Base-by-base conservation (phyloP, 1,140 invertebrate genomes). In the Triops cancriformis region DNA sequence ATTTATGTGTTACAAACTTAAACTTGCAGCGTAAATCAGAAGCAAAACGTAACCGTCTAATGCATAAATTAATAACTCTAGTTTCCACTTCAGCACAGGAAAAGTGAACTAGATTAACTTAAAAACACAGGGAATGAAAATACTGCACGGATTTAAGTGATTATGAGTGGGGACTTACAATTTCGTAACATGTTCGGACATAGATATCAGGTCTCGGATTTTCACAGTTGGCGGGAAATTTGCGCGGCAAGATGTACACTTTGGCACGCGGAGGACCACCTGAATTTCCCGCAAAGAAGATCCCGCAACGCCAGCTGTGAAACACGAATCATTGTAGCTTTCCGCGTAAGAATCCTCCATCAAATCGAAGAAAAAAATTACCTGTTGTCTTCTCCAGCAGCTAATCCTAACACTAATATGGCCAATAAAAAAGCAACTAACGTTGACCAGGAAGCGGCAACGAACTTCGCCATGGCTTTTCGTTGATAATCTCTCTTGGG, bases 171-270 rank as follows among this genome's bases (percentile, higher is more conserved):
- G 5, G 51, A 73, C 72, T 31, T 73, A 79, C 78, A 26, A 79
- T 26, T 79, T 79, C 78, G 43, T 76, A 79, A 43, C 78, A 79
- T 12, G 78, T 79, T 26, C 75, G 23, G 37, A 41, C 43, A 26
- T 79, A 79, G 26, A 73, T 79, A 41, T 76, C 78, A 11, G 31
- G 27, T 74, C 75, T 78, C 5, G 78, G 75, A 5, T 43, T 45
- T 11, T 43, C 28, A 72, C 78, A 79, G 43, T 79, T 76, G 37
- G 75, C 78, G 23, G 78, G 78, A 43, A 79, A 79, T 76, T 79
- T 79, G 26, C 73, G 76, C 9, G 78, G 78, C 72, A 79, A 42
- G 27, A 79, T 26, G 72, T 72, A 79, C 23, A 79, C 51, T 76
- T 79, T 79, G 23, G 78, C 78, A 18, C 72, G 26, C 2, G 78